Evolutionary conservation across 2,113 vertebrate genomes (phyloP).

Genomic region (Ochotona princeps): DNA sequence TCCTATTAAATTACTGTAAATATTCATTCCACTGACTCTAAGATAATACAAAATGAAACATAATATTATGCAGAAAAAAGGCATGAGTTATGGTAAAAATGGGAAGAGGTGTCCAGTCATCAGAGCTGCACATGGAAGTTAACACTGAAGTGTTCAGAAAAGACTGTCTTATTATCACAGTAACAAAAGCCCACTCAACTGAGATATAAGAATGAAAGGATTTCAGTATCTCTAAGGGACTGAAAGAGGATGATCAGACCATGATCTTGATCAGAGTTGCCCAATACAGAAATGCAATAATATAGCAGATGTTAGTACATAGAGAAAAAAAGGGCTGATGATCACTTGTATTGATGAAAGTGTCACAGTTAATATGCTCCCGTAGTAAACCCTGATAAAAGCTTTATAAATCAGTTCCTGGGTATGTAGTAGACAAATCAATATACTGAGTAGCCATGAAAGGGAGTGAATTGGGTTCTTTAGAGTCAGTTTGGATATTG

Average conservation of each 20-base stretch:
- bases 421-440: neutral
- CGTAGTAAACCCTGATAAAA: neutral
- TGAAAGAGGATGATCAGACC: neutral
- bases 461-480: neutral
- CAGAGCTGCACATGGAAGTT: neutral
- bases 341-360: neutral
- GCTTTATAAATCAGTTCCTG: neutral
- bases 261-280: neutral
- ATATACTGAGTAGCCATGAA: neutral
- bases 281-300: neutral
- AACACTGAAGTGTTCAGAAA: neutral
- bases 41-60: neutral
- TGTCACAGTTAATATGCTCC: neutral
- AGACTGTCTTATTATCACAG: neutral
- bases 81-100: neutral
- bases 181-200: neutral
- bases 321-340: neutral
- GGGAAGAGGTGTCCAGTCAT: neutral
- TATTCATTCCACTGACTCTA: neutral
- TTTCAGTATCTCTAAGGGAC: neutral
- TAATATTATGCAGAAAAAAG: neutral
- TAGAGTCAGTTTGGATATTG: neutral
- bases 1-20: neutral
- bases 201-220: neutral
- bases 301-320: neutral